Conservation (phyloP, 2,113 vertebrate genomes). For the Sakesphorus luctuosus region DNA sequence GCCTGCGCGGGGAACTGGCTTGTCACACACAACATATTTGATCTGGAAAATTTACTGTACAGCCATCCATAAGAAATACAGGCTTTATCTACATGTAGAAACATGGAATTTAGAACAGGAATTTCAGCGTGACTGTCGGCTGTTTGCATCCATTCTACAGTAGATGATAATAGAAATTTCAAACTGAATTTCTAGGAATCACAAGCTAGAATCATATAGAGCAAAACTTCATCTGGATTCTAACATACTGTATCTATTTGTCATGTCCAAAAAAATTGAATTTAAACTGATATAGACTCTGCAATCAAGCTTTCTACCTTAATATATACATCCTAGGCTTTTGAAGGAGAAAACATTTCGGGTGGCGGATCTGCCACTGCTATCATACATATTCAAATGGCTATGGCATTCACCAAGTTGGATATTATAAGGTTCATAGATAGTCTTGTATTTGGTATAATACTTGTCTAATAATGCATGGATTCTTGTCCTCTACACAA, state of each 20-base stretch:
- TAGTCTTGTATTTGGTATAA: not conserved
- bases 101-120: not conserved
- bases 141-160: not conserved
- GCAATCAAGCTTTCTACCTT: not conserved
- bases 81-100: not conserved
- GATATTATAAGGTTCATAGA: not conserved
- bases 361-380: not conserved
- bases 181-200: not conserved
- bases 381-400: fast-evolving
- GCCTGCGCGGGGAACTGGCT: not conserved
- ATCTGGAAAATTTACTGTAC: not conserved
- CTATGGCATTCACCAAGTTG: not conserved
- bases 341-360: not conserved
- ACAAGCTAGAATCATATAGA: not conserved
- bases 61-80: not conserved
- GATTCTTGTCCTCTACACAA: not conserved
- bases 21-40: not conserved
- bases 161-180: not conserved
- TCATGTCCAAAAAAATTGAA: not conserved
- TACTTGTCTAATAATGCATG: not conserved
- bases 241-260: not conserved
- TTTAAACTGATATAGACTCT: not conserved
- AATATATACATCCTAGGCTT: not conserved
- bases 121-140: not conserved
- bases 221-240: not conserved